phyloP scores from a whole-genome alignment of 2,797 vertebrate species.

The Pangasius krempfi region DNA sequence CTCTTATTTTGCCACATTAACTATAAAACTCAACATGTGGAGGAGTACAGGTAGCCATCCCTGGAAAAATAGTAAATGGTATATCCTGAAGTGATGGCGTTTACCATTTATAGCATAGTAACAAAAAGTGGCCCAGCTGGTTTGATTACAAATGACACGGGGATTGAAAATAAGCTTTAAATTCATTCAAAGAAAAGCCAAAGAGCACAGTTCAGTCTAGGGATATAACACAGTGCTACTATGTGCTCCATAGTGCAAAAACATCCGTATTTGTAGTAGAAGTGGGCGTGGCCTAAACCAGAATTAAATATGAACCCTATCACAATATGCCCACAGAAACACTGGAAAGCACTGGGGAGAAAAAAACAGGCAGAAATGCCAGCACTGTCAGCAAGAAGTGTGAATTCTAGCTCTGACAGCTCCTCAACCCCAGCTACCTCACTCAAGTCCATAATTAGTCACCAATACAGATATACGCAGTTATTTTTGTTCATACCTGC shows the following conservation, averaged over 20 bases:
- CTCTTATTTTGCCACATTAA: slow-evolving; percentile 54
- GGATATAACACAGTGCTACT: background rate
- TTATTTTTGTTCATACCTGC: background rate
- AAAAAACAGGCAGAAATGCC: background rate
- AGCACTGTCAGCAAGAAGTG: background rate
- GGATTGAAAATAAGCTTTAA: background rate
- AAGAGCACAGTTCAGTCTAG: background rate
- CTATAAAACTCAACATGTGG: slow-evolving; percentile 52
- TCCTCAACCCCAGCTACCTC: background rate
- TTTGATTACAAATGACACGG: background rate
- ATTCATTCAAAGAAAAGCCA: background rate
- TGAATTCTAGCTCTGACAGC: background rate
- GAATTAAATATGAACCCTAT: background rate
- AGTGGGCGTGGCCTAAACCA: background rate
- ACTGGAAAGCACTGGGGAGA: background rate
- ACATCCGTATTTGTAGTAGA: background rate
- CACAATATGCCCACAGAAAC: background rate
- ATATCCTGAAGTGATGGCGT: background rate
- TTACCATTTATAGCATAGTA: background rate
- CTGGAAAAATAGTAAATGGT: slow-evolving; percentile 4
- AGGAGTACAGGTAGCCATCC: slow-evolving; percentile 39
- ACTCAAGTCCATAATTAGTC: background rate
- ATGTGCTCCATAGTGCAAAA: background rate
- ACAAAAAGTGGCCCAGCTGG: slow-evolving; percentile 2
- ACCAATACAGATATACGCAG: background rate